These are phyloP conservation scores for Yponomeuta evonymella DNA, from an alignment of 2,888 invertebrate species.

Conservation along the genomic window DNA sequence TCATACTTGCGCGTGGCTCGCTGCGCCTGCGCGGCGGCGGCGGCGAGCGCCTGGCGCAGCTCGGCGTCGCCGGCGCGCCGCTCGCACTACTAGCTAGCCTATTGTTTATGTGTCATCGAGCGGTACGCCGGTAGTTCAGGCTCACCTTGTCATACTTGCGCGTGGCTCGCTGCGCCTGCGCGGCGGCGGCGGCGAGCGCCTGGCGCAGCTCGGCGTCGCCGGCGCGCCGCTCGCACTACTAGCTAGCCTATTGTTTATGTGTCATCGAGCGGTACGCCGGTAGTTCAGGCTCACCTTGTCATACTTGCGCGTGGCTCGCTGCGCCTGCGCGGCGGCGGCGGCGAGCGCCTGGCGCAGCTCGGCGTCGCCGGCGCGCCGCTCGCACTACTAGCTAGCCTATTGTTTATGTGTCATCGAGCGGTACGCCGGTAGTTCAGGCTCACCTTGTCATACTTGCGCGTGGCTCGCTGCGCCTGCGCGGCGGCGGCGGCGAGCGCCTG, in stretches of 20 bases:
- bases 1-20: slow-evolving; percentile 85
- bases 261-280: too few relatives aligned
- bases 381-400: slow-evolving; percentile 45
- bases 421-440: too few relatives aligned
- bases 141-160: slow-evolving; percentile 79
- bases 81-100: slow-evolving; percentile 54
- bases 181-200: slow-evolving; percentile 84
- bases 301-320: slow-evolving; percentile 84
- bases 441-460: slow-evolving; percentile 80
- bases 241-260: too few relatives aligned
- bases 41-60: slow-evolving; percentile 81
- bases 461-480: slow-evolving; percentile 84
- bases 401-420: too few relatives aligned
- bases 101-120: too few relatives aligned
- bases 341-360: slow-evolving; percentile 81
- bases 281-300: slow-evolving; percentile 43
- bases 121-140: too few relatives aligned
- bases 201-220: slow-evolving; percentile 64
- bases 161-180: slow-evolving; percentile 84
- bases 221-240: slow-evolving; percentile 64
- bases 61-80: slow-evolving; percentile 85
- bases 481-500: slow-evolving; percentile 84
- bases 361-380: slow-evolving; percentile 42
- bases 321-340: slow-evolving; percentile 85
- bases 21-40: slow-evolving; percentile 86